Percentiles rank a stretch among this genome's conserved stretches.
These are phyloP conservation scores for Holacanthus passer DNA, from an alignment of 2,113 vertebrate genomes.

Conservation along the genomic window DNA sequence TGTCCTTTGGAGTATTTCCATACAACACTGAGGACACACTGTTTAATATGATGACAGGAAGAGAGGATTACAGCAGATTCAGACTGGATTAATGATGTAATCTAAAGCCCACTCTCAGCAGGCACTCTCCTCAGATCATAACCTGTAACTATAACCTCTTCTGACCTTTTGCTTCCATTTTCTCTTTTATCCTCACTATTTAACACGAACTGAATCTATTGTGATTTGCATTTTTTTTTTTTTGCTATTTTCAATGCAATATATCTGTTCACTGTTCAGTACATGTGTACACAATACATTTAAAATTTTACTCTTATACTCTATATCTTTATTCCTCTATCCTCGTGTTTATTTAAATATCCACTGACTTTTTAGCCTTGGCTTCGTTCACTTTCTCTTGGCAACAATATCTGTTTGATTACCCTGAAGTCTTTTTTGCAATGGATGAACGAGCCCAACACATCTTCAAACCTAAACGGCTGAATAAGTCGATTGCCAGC, in stretches of 20 bases:
- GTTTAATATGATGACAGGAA: background rate
- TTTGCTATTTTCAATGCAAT: too few species aligned
- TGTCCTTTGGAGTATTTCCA: background rate
- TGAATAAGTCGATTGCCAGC: too few species aligned
- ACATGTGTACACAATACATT: too few species aligned
- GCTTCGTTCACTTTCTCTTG: background rate
- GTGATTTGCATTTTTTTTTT: background rate
- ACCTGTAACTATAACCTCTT: too few species aligned
- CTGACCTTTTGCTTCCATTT: slow-evolving; percentile 16
- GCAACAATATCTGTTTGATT: background rate
- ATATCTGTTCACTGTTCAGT: background rate
- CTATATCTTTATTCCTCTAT: background rate
- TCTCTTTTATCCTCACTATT: background rate
- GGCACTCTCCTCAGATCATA: slow-evolving; percentile 2
- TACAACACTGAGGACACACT: background rate
- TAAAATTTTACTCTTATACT: too few species aligned
- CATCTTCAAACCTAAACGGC: too few species aligned
- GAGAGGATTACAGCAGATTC: slow-evolving; percentile 42
- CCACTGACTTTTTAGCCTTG: background rate
- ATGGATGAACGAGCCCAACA: too few species aligned
- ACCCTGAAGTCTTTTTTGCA: too few species aligned
- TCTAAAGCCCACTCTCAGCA: slow-evolving; percentile 21
- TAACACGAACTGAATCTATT: background rate
- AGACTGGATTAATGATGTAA: slow-evolving; percentile 47
- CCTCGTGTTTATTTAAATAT: background rate